Base-by-base conservation (phyloP, 1,140 invertebrate genomes). In the Cardiocondyla obscurior region DNA sequence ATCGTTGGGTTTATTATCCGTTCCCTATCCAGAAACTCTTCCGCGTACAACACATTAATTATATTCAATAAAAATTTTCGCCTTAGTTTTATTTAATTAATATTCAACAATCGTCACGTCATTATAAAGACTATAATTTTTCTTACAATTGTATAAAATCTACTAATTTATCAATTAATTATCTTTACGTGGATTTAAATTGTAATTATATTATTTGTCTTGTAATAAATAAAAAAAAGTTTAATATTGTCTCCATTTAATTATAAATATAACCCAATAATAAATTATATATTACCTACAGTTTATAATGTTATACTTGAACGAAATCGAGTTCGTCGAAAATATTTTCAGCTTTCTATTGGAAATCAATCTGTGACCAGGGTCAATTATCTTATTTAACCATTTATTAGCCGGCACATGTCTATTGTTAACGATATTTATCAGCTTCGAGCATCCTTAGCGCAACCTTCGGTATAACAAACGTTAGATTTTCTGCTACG, bases 351-450 rank as follows among this genome's bases (percentile, higher is more conserved):
- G 5, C 5, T 58, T 19, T 5, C 25, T 69, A 44, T 39, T n/a
- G 19, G 22, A 58, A 58, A 12, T 16, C 5, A 70, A 53, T 2
- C 14, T 10, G 8, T 46, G n/a, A 62, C 28, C 33, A 2, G 7
- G 12, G 16, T 30, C 28, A 39, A 46, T 8, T 67, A 39, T 67
- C 36, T 69, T 5, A 53, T 39, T 67, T 39, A 30, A 51, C 42
- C 22, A 36, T 67, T 53, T 42, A 69, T 64, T 42, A 77, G 14
- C 22, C 30, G 44, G 10, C n/a, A 12, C 16, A 8, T n/a, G n/a
- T 67, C 22, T 14, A 69, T 79, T 69, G 49, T 79, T 79, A 79
- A 69, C 8, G 44, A 73, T 67, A 53, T 42, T 53, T 72, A 83
- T 79, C 57, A 3, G 16, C 16, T n/a, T 12, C 33, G 33, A 62